Conservation (phyloP, 2,113 vertebrate genomes). For the Seriola dumerili region DNA sequence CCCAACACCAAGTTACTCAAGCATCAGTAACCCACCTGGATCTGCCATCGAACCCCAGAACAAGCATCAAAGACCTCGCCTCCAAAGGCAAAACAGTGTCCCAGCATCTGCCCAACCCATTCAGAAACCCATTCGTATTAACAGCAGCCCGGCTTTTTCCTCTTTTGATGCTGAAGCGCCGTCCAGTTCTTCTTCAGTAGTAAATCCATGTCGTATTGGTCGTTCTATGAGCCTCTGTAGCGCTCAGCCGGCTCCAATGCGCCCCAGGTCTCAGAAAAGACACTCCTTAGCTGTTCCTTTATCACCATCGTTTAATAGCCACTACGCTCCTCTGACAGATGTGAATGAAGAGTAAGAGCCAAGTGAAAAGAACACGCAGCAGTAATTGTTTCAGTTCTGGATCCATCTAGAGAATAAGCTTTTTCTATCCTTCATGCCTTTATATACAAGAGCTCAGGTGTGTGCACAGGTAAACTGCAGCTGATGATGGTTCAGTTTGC, state of each 20-base stretch:
- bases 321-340: fast-evolving
- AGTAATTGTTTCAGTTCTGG: background rate
- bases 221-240: fast-evolving
- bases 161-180: fast-evolving
- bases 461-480: no score
- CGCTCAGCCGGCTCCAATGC: fast-evolving
- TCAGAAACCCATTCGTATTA: background rate
- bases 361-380: background rate
- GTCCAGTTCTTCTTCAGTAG: background rate
- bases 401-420: background rate
- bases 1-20: no score
- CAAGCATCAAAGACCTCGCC: no score
- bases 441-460: no score
- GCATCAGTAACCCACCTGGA: background rate
- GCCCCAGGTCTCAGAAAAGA: fast-evolving
- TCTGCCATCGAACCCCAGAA: background rate
- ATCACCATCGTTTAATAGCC: fast-evolving
- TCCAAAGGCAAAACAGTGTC: background rate
- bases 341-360: background rate
- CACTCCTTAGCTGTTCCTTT: background rate
- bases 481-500: no score
- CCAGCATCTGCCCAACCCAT: fast-evolving
- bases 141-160: slow-evolving; percentile 3
- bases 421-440: background rate
- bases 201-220: fast-evolving